phyloP scores from a whole-genome alignment of 2,113 vertebrate genomes.

The Stercorarius parasiticus region DNA sequence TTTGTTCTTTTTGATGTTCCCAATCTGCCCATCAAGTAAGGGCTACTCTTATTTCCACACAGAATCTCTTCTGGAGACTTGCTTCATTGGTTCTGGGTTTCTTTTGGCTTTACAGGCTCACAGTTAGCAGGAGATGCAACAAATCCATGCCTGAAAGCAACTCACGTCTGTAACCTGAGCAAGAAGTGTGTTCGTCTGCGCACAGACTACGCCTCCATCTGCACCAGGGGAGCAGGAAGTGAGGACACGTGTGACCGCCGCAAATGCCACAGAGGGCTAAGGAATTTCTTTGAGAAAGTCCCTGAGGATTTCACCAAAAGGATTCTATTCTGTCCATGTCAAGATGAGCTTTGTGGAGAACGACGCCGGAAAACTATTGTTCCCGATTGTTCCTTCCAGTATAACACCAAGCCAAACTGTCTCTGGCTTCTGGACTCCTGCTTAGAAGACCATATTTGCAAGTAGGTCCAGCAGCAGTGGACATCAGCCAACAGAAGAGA shows the following conservation, averaged over 20 bases:
- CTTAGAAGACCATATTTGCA: slow-evolving; percentile 87
- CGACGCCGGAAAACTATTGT: slow-evolving; percentile 92
- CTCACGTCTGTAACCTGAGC: slow-evolving; percentile 87
- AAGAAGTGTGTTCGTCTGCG: slow-evolving; percentile 89
- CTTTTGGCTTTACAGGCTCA: slow-evolving; percentile 40
- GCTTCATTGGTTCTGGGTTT: neutral
- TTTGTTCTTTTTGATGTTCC: neutral
- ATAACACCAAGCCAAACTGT: slow-evolving; percentile 81
- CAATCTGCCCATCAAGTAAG: neutral
- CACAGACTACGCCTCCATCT: slow-evolving; percentile 87
- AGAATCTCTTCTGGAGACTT: neutral
- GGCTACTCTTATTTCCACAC: neutral
- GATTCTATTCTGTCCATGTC: slow-evolving; percentile 93
- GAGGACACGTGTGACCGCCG: slow-evolving; percentile 82
- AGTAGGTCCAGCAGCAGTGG: slow-evolving; percentile 71
- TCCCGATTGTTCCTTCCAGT: slow-evolving; percentile 89
- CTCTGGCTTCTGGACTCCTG: slow-evolving; percentile 85
- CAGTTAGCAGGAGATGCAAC: slow-evolving; percentile 27
- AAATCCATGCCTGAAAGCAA: slow-evolving; percentile 91
- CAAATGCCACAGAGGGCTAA: slow-evolving; percentile 87
- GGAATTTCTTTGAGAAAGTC: slow-evolving; percentile 90
- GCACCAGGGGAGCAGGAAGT: slow-evolving; percentile 77
- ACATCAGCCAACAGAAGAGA: neutral
- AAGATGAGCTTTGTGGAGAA: slow-evolving; percentile 87
- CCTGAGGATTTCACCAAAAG: slow-evolving; percentile 85